Percentiles rank a stretch among this genome's conserved stretches.
phyloP scores from a whole-genome alignment of 2,888 invertebrate genomes.

The Parapristionchus giblindavisi region DNA sequence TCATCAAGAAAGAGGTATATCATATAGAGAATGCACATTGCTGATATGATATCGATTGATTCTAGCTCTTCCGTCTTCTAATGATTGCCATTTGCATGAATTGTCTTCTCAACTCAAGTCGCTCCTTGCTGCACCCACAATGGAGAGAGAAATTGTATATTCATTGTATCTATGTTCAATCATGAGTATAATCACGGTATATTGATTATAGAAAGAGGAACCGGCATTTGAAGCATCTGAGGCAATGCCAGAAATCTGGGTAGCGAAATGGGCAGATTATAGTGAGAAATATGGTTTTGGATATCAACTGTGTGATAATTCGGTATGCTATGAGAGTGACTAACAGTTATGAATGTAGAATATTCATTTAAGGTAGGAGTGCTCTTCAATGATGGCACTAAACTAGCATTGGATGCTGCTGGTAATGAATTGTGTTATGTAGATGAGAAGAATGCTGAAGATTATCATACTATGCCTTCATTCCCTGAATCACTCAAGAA shows the following conservation, averaged over 20 bases:
- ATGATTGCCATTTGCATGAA: no score
- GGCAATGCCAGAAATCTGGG: constrained; percentile 92
- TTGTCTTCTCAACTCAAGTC: no score
- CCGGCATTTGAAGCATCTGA: constrained; percentile 94
- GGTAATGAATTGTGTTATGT: constrained; percentile 96
- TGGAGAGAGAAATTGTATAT: no score
- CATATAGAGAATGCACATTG: no score
- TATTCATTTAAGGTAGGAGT: constrained; percentile 79
- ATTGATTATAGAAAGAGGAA: no score
- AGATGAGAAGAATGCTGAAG: constrained; percentile 87
- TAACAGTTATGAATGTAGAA: not conserved
- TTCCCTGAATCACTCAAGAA: not conserved
- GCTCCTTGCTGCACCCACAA: no score
- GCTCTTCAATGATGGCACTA: constrained; percentile 96
- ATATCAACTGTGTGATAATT: constrained; percentile 96
- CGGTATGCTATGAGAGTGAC: constrained; percentile 17
- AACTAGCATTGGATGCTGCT: constrained; percentile 89
- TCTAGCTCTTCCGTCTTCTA: no score
- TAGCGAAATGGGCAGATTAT: constrained; percentile 99
- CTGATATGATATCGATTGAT: no score
- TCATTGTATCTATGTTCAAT: no score
- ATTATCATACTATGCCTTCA: constrained; percentile 78
- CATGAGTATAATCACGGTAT: no score
- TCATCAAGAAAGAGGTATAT: no score
- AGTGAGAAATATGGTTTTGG: constrained; percentile 99